Evolutionary conservation across 2,113 vertebrate genomes (phyloP).

Genomic region (Oophaga pumilio): DNA sequence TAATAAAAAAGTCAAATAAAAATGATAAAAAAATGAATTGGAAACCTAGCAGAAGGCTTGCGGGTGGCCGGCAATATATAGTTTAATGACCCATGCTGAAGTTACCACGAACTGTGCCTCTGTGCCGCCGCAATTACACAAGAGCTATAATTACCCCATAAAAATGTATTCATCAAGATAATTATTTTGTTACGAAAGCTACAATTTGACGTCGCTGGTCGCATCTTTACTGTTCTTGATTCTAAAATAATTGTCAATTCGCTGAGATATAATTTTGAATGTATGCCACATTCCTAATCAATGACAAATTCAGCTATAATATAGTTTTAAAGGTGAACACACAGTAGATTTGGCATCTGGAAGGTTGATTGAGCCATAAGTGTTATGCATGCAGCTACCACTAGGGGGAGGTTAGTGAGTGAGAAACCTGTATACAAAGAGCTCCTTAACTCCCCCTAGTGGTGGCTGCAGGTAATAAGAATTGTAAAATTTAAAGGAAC

Average conservation of each 20-base stretch:
- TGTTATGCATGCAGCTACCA: too few relatives aligned
- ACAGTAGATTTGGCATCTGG: too few relatives aligned
- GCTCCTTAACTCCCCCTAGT: too few relatives aligned
- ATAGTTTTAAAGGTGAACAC: too few relatives aligned
- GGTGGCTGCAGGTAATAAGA: too few relatives aligned
- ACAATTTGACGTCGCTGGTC: not conserved
- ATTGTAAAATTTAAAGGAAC: too few relatives aligned
- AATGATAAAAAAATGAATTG: not conserved
- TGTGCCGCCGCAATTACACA: not conserved
- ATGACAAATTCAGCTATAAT: too few relatives aligned
- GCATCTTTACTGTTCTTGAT: not conserved
- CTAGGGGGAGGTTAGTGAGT: too few relatives aligned
- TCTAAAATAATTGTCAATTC: not conserved
- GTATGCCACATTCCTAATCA: not conserved
- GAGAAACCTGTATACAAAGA: too few relatives aligned
- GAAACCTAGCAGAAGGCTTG: not conserved
- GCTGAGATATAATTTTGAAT: not conserved
- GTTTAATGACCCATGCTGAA: conserved; percentile 6
- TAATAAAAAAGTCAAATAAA: not conserved
- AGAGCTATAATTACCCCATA: conserved; percentile 5
- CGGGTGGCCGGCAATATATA: not conserved
- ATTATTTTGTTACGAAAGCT: conserved; percentile 29
- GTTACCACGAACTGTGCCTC: not conserved
- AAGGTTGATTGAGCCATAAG: too few relatives aligned
- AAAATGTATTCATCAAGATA: conserved; percentile 13